Percentiles rank a stretch among this genome's conserved stretches.
These are phyloP conservation scores for Sarcophaga variegata DNA, from an alignment of 2,888 invertebrate genomes.

Conservation along the genomic window DNA sequence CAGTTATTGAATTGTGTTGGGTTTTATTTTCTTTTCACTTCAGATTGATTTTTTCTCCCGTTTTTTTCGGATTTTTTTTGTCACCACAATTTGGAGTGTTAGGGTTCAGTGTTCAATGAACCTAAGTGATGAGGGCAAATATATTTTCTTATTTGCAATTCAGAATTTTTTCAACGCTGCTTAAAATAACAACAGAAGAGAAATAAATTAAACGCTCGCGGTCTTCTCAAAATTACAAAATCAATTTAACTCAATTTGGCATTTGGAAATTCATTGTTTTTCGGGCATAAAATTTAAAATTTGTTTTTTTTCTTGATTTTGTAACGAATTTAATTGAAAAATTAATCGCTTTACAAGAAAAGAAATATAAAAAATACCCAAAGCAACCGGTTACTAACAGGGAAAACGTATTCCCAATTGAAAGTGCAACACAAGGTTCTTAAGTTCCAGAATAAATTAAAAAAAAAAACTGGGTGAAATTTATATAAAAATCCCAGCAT, in stretches of 20 bases:
- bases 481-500: conserved; percentile 49
- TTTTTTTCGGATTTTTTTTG: not conserved
- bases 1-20: not conserved
- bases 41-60: not conserved
- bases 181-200: not conserved
- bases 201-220: not conserved
- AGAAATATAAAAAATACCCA: not conserved
- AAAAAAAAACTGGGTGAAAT: conserved; percentile 20
- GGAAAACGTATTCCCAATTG: conserved; percentile 16
- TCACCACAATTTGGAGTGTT: not conserved
- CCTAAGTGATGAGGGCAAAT: not conserved
- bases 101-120: conserved; percentile 41
- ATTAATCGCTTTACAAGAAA: not conserved
- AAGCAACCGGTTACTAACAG: conserved; percentile 31
- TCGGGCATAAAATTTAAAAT: not conserved
- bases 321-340: not conserved
- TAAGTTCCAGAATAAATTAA: conserved; percentile 14
- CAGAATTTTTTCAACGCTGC: conserved; percentile 7
- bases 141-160: conserved; percentile 3
- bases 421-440: not conserved
- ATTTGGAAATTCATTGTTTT: conserved; percentile 14
- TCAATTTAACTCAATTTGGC: not conserved
- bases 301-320: conserved; percentile 2
- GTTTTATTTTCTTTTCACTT: not conserved
- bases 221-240: not conserved